These are phyloP conservation scores for Lithobates sylvaticus DNA, from an alignment of 2,797 vertebrate genomes.

Conservation along the genomic window DNA sequence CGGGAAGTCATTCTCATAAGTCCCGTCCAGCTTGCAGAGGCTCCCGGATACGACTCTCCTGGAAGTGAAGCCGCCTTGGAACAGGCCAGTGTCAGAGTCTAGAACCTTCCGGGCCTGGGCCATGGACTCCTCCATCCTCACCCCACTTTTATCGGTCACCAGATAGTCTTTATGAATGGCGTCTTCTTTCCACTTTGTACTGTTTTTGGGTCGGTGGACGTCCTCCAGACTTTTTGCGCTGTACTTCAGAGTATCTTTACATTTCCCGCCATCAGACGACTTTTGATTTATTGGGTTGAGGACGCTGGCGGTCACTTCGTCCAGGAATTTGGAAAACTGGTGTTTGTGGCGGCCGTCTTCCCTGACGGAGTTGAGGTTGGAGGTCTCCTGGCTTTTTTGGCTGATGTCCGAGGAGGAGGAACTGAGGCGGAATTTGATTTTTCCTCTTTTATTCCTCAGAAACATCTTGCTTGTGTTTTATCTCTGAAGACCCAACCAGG, in stretches of 20 bases:
- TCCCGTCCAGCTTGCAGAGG: conserved; percentile 64
- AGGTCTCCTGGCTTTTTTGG: conserved; percentile 67
- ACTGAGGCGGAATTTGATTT: conserved; percentile 66
- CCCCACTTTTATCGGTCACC: conserved; percentile 77
- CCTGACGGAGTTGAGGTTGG: conserved; percentile 68
- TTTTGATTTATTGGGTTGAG: conserved; percentile 78
- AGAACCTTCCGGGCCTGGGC: conserved; percentile 65
- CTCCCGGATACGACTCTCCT: conserved; percentile 57
- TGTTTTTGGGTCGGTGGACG: conserved; percentile 72
- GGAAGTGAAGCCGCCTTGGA: conserved; percentile 62
- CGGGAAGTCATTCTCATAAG: conserved; percentile 68
- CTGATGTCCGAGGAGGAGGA: conserved; percentile 68
- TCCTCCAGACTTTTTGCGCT: conserved; percentile 80
- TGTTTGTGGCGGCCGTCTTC: conserved; percentile 79
- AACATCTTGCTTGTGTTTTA: conserved; percentile 57
- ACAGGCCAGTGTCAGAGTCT: conserved; percentile 64
- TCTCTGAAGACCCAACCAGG: background rate
- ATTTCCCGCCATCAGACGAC: conserved; percentile 72
- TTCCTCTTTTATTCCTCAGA: conserved; percentile 63
- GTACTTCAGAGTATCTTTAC: conserved; percentile 64
- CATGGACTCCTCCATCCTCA: conserved; percentile 73
- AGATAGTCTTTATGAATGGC: conserved; percentile 70
- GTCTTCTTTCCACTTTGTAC: conserved; percentile 71
- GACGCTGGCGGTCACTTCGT: conserved; percentile 87
- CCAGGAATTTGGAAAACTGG: conserved; percentile 91